phyloP scores from a whole-genome alignment of 92 coral and sea anemone species.

The Phenganax subtilis region DNA sequence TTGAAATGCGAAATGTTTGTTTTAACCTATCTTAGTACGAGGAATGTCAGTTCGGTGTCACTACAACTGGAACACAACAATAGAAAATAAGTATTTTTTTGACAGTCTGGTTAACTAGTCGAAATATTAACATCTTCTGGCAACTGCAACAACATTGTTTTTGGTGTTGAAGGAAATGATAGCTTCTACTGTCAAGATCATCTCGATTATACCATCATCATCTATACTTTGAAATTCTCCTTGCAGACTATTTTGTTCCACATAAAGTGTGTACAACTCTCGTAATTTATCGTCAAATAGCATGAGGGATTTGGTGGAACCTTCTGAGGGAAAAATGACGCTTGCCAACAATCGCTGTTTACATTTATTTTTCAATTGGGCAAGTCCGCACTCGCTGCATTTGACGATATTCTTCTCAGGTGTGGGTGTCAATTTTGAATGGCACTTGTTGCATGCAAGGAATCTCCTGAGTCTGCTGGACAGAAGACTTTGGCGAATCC shows the following conservation, averaged over 20 bases:
- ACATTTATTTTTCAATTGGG: constrained; percentile 2
- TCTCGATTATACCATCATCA: constrained; percentile 2
- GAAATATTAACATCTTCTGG: not conserved
- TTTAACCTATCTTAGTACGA: not conserved
- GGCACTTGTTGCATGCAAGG: constrained; percentile 3
- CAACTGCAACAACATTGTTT: constrained; percentile 4
- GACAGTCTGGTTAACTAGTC: not conserved
- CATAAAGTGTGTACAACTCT: constrained; percentile 5
- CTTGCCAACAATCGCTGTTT: constrained; percentile 19
- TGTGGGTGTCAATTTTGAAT: not conserved
- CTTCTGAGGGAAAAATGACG: constrained; percentile 9
- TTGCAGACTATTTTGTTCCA: constrained; percentile 5
- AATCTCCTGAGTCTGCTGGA: constrained; percentile 1
- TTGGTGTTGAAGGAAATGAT: constrained; percentile 12
- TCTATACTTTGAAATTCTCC: not conserved
- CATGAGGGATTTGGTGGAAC: constrained; percentile 13
- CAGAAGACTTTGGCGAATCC: not conserved
- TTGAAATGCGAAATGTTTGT: not conserved
- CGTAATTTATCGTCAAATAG: constrained; percentile 1
- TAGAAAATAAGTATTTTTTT: not conserved
- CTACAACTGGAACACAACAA: constrained; percentile 12
- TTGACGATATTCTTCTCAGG: not conserved
- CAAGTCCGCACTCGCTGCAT: constrained; percentile 16
- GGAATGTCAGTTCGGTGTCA: not conserved
- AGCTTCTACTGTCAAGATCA: constrained; percentile 19